Conservation (phyloP, 1,140 invertebrate genomes). For the Cydia fagiglandana region DNA sequence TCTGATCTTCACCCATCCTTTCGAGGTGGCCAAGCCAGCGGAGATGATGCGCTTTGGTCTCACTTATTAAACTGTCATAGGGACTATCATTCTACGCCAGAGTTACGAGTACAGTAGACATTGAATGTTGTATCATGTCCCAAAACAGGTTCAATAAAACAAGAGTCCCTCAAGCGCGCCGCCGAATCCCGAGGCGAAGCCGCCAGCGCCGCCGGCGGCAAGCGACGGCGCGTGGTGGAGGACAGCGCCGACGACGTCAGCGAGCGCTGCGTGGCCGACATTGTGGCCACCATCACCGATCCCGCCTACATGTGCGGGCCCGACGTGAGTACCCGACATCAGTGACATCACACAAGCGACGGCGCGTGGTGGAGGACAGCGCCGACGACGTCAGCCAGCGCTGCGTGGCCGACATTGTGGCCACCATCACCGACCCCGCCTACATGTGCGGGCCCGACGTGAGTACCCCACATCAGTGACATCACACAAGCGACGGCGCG, state of each 20-base stretch:
- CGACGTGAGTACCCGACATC: conserved; percentile 80
- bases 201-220: conserved; percentile 39
- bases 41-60: too few species aligned
- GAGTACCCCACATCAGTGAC: conserved; percentile 48
- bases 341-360: too few species aligned
- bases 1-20: too few species aligned
- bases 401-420: too few species aligned
- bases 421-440: conserved; percentile 87
- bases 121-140: too few species aligned
- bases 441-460: conserved; percentile 91
- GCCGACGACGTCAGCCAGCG: conserved; percentile 42
- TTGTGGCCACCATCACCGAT: conserved; percentile 83
- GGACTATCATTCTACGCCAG: too few species aligned
- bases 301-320: conserved; percentile 90
- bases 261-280: too few species aligned
- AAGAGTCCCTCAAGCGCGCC: conserved; percentile 55
- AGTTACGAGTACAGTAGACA: too few species aligned
- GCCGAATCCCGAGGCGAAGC: conserved; percentile 34
- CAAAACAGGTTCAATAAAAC: conserved; percentile 55
- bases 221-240: conserved; percentile 10
- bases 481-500: conserved; percentile 43
- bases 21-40: too few species aligned
- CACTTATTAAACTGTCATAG: too few species aligned
- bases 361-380: too few species aligned
- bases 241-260: conserved; percentile 42